phyloP scores from a whole-genome alignment of 2,113 vertebrate genomes.

The Aepyceros melampus region DNA sequence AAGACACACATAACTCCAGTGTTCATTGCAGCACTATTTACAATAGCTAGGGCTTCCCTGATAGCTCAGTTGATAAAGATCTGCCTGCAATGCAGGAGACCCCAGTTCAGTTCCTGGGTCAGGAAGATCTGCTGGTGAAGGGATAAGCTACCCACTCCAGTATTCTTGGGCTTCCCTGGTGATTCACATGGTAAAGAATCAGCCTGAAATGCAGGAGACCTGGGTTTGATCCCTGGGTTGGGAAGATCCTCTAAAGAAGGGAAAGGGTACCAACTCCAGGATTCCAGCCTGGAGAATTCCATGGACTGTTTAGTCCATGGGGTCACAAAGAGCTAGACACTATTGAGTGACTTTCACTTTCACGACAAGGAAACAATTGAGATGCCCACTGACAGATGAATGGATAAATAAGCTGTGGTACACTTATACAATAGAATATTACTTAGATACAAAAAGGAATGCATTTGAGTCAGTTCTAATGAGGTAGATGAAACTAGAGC shows the following conservation, averaged over 20 bases:
- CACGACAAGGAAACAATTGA: background rate
- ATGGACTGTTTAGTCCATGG: background rate
- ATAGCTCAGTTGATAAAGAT: background rate
- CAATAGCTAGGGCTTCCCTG: background rate
- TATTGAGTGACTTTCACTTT: background rate
- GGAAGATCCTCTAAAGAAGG: background rate
- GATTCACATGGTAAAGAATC: background rate
- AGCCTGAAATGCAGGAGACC: background rate
- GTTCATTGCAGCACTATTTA: background rate
- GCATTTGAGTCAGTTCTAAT: background rate
- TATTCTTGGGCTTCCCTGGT: background rate
- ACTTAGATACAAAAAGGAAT: background rate
- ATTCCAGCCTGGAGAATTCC: background rate
- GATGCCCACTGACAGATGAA: background rate
- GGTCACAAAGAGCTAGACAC: background rate
- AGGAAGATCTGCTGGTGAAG: background rate
- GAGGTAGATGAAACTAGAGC: background rate
- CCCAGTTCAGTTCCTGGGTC: background rate
- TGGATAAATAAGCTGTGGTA: background rate
- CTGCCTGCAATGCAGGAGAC: background rate
- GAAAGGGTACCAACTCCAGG: background rate
- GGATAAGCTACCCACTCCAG: background rate
- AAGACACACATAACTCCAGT: background rate
- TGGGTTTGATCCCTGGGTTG: background rate
- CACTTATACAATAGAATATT: background rate